Conservation (phyloP, 1,140 invertebrate species). For the Odontomachus brunneus region DNA sequence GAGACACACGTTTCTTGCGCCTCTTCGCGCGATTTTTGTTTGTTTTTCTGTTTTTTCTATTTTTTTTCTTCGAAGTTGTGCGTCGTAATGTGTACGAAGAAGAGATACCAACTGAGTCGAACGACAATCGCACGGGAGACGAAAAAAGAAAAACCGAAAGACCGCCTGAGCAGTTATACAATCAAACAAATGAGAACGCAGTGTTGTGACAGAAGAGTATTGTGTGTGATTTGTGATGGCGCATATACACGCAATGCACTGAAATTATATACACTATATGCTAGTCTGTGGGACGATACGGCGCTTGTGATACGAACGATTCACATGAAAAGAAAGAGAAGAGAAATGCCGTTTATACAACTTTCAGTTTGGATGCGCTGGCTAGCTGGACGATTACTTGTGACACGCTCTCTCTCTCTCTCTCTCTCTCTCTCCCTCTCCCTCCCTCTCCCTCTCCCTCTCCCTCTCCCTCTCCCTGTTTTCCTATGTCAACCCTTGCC, state of each 20-base stretch:
- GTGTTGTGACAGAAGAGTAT: conserved; percentile 32
- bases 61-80: conserved; percentile 56
- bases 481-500: too few relatives aligned
- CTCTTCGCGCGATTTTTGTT: conserved; percentile 54
- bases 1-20: conserved; percentile 66
- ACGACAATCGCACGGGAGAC: background rate
- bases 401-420: background rate
- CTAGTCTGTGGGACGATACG: conserved; percentile 5
- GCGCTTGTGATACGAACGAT: conserved; percentile 10
- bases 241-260: conserved; percentile 22
- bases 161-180: too few relatives aligned
- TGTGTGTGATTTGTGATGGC: conserved; percentile 57
- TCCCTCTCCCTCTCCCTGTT: background rate
- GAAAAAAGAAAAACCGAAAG: conserved; percentile 43
- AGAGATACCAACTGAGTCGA: conserved; percentile 34
- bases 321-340: background rate
- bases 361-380: conserved; percentile 56
- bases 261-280: conserved; percentile 12
- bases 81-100: conserved; percentile 53
- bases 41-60: conserved; percentile 57
- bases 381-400: conserved; percentile 21
- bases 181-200: conserved; percentile 12
- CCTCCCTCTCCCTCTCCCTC: too few relatives aligned
- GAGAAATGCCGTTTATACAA: conserved; percentile 22
- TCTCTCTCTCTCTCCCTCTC: too few relatives aligned